Conservation (phyloP, 1,140 invertebrate species). For the Zeugodacus cucurbitae region DNA sequence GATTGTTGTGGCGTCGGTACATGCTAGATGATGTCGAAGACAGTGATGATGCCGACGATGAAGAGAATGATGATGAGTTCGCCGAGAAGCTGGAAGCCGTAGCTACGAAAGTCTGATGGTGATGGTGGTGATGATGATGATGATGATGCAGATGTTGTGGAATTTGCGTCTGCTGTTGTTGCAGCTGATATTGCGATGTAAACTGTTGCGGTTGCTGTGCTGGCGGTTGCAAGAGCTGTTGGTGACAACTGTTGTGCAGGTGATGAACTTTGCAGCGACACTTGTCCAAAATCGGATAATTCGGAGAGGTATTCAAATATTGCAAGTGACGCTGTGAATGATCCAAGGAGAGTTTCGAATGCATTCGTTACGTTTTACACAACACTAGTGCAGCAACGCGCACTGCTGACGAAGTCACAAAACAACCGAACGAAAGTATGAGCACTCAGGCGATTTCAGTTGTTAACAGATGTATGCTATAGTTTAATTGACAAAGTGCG, state of each 20-base stretch:
- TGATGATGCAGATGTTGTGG: conserved; percentile 42
- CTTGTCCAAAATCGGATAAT: conserved; percentile 56
- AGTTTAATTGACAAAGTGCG: no score
- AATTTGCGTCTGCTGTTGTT: conserved; percentile 42
- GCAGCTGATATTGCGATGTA: conserved; percentile 29
- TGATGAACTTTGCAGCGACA: conserved; percentile 57
- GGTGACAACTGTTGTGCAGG: conserved; percentile 42
- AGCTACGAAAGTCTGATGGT: conserved; percentile 61
- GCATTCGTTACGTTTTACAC: conserved; percentile 56
- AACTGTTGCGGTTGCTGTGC: neutral
- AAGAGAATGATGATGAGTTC: conserved; percentile 42
- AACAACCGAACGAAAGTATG: neutral
- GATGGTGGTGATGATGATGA: conserved; percentile 53
- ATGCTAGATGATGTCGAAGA: conserved; percentile 54
- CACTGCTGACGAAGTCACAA: neutral
- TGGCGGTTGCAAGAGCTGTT: conserved; percentile 36
- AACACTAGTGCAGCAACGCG: neutral
- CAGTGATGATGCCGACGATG: conserved; percentile 43
- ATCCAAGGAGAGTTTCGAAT: conserved; percentile 63
- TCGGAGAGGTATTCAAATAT: conserved; percentile 42
- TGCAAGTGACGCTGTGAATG: conserved; percentile 56
- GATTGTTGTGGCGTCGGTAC: conserved; percentile 64
- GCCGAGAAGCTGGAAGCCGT: conserved; percentile 53
- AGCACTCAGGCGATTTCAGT: neutral
- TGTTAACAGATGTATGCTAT: no score